Evolutionary conservation across 2,888 invertebrate species (phyloP).

Genomic region (Magallana nippona): DNA sequence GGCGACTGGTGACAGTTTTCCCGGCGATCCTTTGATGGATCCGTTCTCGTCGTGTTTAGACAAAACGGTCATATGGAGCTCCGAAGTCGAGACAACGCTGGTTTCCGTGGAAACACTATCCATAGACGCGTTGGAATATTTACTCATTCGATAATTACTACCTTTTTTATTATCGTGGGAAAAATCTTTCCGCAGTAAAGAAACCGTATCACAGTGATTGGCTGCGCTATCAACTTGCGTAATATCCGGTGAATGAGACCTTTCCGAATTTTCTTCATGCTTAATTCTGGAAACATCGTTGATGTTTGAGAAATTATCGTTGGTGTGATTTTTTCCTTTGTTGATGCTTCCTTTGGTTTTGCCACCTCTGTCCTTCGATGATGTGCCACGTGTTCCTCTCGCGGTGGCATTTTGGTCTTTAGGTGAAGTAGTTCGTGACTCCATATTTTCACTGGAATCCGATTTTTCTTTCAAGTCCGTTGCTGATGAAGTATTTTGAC

Average conservation of each 20-base stretch:
- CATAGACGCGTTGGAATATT: neutral
- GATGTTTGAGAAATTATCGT: slow-evolving; percentile 14
- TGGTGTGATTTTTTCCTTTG: neutral
- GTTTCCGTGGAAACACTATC: neutral
- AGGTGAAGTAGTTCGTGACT: neutral
- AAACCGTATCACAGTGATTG: neutral
- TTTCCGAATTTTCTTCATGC: neutral
- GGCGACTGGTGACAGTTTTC: slow-evolving; percentile 3
- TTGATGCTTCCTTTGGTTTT: neutral
- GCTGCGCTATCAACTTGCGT: neutral
- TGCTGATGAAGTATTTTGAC: neutral
- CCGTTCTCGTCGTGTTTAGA: neutral
- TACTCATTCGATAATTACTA: slow-evolving; percentile 11
- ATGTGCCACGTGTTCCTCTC: neutral
- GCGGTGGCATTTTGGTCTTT: neutral
- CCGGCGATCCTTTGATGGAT: too few species aligned
- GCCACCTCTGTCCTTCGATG: neutral
- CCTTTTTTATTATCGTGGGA: neutral
- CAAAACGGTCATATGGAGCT: slow-evolving; percentile 13
- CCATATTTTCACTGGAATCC: neutral
- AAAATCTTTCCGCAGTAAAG: neutral
- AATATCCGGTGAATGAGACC: neutral
- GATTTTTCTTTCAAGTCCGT: neutral
- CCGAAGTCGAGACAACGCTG: neutral
- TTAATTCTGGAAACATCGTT: neutral